Percentiles rank a stretch among this genome's conserved stretches.
Evolutionary conservation across 2,888 invertebrate genomes (phyloP).

Genomic region (Oxystoma pomonae): DNA sequence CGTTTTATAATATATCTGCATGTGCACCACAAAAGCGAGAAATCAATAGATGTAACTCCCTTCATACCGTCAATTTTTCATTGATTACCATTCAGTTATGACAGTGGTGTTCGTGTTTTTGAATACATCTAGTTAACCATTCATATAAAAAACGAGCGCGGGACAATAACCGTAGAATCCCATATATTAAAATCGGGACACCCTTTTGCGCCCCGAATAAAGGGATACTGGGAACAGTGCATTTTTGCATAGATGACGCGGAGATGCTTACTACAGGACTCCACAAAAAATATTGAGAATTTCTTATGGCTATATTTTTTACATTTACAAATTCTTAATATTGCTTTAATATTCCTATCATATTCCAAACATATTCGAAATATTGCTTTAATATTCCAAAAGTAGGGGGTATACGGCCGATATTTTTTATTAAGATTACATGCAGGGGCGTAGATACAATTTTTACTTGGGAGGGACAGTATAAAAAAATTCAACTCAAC

Average conservation of each 20-base stretch:
- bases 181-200: constrained; percentile 41
- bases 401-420: too few relatives aligned
- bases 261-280: too few relatives aligned
- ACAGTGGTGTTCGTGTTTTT: constrained; percentile 48
- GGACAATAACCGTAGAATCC: constrained; percentile 42
- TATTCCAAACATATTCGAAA: too few relatives aligned
- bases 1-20: constrained; percentile 39
- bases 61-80: constrained; percentile 46
- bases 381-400: too few relatives aligned
- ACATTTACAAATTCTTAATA: too few relatives aligned
- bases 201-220: constrained; percentile 33
- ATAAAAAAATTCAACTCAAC: too few relatives aligned
- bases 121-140: constrained; percentile 51
- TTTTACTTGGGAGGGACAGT: too few relatives aligned
- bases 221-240: constrained; percentile 18
- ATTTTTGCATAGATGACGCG: constrained; percentile 36
- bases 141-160: constrained; percentile 38
- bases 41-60: constrained; percentile 38
- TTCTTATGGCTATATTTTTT: too few relatives aligned
- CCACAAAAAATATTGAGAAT: too few relatives aligned
- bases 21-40: constrained; percentile 32
- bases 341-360: too few relatives aligned
- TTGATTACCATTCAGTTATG: constrained; percentile 50
- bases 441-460: too few relatives aligned
- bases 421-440: too few relatives aligned